phyloP scores from a whole-genome alignment of 2,113 vertebrate species.

The Platysternon megacephalum region DNA sequence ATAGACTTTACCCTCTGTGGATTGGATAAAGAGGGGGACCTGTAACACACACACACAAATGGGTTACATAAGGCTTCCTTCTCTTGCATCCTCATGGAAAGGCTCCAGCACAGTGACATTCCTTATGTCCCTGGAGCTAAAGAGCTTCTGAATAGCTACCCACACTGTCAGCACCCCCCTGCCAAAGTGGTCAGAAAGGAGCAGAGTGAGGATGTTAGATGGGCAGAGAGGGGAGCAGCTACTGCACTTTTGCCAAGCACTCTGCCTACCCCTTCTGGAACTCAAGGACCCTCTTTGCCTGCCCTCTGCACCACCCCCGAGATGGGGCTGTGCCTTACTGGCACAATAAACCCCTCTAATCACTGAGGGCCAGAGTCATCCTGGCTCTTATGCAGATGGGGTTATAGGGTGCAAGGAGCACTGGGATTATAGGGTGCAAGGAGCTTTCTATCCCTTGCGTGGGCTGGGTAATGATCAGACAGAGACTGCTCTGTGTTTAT shows the following conservation, averaged over 20 bases:
- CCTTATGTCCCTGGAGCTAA: not conserved
- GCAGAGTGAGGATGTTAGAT: not conserved
- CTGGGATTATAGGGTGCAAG: not conserved
- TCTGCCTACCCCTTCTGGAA: not conserved
- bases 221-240: not conserved
- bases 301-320: not conserved
- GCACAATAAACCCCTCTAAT: not conserved
- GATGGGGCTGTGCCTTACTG: not conserved
- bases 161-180: too few relatives aligned
- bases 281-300: not conserved
- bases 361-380: not conserved
- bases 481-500: not conserved
- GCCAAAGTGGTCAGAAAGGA: not conserved
- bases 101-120: not conserved
- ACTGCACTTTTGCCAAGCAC: not conserved
- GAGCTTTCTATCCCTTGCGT: not conserved
- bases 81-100: too few relatives aligned
- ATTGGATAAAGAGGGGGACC: not conserved
- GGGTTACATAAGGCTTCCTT: not conserved
- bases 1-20: not conserved
- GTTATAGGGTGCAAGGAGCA: too few relatives aligned
- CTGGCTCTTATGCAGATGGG: not conserved
- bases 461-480: not conserved
- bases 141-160: too few relatives aligned
- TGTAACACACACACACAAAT: not conserved